phyloP scores from a whole-genome alignment of 2,113 vertebrate species.

The Hemicordylus capensis region DNA sequence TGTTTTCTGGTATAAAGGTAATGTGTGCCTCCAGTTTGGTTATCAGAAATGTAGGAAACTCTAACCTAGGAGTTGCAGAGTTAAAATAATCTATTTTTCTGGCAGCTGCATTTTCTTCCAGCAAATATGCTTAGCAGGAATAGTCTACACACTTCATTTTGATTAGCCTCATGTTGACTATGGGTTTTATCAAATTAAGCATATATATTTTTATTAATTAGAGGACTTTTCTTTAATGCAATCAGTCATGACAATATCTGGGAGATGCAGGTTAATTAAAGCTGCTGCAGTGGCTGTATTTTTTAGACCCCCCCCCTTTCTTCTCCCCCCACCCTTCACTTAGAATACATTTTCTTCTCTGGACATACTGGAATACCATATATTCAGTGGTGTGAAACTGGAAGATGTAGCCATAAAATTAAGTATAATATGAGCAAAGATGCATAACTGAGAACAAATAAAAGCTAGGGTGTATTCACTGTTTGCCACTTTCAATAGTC shows the following conservation, averaged over 20 bases:
- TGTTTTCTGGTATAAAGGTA: neutral
- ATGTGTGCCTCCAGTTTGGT: neutral
- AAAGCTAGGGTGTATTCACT: no score
- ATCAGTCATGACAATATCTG: constrained; percentile 34
- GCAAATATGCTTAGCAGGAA: constrained; percentile 28
- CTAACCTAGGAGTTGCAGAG: neutral
- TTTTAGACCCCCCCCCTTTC: neutral
- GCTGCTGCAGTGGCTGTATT: neutral
- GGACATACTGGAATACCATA: neutral
- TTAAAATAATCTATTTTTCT: constrained; percentile 7
- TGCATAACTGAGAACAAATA: neutral
- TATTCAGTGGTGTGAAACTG: neutral
- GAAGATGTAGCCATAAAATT: neutral
- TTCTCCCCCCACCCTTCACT: neutral
- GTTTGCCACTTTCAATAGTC: no score
- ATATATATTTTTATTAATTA: constrained; percentile 42
- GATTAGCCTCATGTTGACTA: constrained; percentile 32
- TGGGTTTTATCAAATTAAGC: constrained; percentile 42
- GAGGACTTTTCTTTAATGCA: constrained; percentile 31
- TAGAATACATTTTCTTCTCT: neutral
- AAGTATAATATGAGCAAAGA: neutral
- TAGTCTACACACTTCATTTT: constrained; percentile 13
- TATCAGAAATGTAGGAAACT: neutral
- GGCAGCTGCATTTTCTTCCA: constrained; percentile 30
- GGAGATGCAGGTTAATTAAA: constrained; percentile 23